Evolutionary conservation across 2,113 vertebrate genomes (phyloP).

Genomic region (Notarius quadriscutis): DNA sequence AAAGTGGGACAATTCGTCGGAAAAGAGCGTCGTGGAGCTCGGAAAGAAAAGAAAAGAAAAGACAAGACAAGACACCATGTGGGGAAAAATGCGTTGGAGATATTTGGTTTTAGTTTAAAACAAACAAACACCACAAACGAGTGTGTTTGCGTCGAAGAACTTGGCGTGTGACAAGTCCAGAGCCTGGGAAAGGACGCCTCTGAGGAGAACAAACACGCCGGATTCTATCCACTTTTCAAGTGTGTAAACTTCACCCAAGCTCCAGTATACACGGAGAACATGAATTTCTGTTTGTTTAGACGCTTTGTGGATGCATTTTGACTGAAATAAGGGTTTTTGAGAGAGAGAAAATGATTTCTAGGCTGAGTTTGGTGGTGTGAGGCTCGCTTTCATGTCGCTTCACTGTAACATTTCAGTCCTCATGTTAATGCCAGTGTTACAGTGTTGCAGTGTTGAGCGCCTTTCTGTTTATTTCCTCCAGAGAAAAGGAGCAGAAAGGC

Average conservation of each 20-base stretch:
- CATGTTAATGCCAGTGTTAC: too few species aligned
- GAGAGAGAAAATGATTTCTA: too few species aligned
- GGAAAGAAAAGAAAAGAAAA: conserved; percentile 49
- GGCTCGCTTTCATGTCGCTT: too few species aligned
- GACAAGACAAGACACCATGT: conserved; percentile 42
- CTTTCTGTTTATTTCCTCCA: conserved; percentile 37
- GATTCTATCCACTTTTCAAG: neutral
- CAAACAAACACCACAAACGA: neutral
- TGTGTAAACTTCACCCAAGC: neutral
- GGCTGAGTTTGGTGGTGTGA: too few species aligned
- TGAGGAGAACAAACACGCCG: neutral
- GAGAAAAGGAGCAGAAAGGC: conserved; percentile 50
- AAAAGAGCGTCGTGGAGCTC: conserved; percentile 43
- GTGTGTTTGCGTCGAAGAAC: neutral
- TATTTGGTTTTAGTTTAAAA: conserved; percentile 8
- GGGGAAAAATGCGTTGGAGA: conserved; percentile 52
- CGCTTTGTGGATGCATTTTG: neutral
- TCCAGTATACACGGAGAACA: neutral
- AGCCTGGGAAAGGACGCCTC: neutral
- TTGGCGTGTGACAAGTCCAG: neutral
- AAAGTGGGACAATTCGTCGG: conserved; percentile 37
- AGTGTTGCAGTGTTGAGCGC: neutral
- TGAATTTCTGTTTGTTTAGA: neutral
- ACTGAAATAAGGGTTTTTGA: neutral
- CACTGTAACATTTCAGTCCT: too few species aligned